Conservation (phyloP, 1,140 invertebrate species). For the Trinorchestia longiramus region DNA sequence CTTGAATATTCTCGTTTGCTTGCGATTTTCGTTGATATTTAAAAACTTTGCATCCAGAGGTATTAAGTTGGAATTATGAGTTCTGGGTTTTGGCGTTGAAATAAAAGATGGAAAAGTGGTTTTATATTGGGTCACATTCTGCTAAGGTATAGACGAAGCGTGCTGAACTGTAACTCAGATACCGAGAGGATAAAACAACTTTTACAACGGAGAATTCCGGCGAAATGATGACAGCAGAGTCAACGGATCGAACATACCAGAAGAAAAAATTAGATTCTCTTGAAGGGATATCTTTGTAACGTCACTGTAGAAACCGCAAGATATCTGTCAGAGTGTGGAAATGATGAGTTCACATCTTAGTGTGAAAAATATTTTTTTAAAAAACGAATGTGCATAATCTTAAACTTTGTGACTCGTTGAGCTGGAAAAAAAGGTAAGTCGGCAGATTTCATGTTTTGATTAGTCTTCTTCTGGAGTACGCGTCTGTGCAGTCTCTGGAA, state of each 20-base stretch:
- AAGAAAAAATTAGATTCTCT: too few species aligned
- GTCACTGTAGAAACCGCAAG: neutral
- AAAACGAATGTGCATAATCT: neutral
- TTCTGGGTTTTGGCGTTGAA: neutral
- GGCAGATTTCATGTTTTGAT: neutral
- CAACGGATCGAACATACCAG: neutral
- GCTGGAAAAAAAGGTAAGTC: neutral
- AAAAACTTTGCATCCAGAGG: too few species aligned
- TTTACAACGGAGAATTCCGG: neutral
- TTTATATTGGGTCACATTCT: too few species aligned
- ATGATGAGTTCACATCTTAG: neutral
- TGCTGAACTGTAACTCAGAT: neutral
- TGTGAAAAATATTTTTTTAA: too few species aligned
- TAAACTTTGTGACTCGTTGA: neutral
- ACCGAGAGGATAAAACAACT: neutral
- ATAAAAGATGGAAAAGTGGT: neutral
- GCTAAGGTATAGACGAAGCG: neutral
- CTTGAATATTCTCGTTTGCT: too few species aligned
- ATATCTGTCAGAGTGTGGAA: neutral
- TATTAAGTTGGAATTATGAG: too few species aligned
- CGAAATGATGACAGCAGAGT: neutral
- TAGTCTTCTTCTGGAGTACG: neutral
- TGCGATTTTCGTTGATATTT: too few species aligned
- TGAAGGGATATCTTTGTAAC: neutral
- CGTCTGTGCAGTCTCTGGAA: neutral